Evolutionary conservation across 2,797 vertebrate genomes (phyloP), one percentile per base, ranked within the genome.

Genomic region (Oreochromis grahami): DNA sequence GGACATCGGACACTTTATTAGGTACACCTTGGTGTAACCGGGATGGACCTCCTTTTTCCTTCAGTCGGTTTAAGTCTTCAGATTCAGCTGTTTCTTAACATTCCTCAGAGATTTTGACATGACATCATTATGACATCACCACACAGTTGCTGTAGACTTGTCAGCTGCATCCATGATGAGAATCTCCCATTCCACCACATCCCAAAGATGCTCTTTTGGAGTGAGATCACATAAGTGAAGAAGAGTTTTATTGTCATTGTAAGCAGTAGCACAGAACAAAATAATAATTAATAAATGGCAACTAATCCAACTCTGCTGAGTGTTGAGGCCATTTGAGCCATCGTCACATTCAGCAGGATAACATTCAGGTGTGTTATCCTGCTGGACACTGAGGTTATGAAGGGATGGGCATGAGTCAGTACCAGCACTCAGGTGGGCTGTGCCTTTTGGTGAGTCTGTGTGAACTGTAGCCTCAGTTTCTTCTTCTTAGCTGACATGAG

Each of bases 301-400:
- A 3, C 6, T 2, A 36, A 60, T 60, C 8, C 56, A 60, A 60
- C 3, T 60, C 29, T 19, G 32, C 17, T 12, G 58, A 19, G 10
- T 36, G 32, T 36, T 63, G 32, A 63, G 58, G 58, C 58, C 58
- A 7, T 12, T 2, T 63, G 32, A n/a, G 32, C 32, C 9, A 63
- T 36, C 1, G 4, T 7, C 58, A 3, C 10, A 7, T 36, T 0
- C 58, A 63, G 10, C n/a, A n/a, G n/a, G n/a, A n/a, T n/a, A n/a
- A 3, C 10, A 7, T 36, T 0, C 58, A 63, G 10, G 58, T 60
- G 58, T n/a, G 58, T 60, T 60, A 34, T 32, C 15, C 55, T 17
- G 55, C 8, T 58, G 55, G 53, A 29, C 13, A 56, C 53, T 29
- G 14, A 56, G 24, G 55, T 56, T 1, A 56, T 58, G 1, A 2